Conservation (phyloP, 2,888 invertebrate genomes). For the Dryadula phaetusa region DNA sequence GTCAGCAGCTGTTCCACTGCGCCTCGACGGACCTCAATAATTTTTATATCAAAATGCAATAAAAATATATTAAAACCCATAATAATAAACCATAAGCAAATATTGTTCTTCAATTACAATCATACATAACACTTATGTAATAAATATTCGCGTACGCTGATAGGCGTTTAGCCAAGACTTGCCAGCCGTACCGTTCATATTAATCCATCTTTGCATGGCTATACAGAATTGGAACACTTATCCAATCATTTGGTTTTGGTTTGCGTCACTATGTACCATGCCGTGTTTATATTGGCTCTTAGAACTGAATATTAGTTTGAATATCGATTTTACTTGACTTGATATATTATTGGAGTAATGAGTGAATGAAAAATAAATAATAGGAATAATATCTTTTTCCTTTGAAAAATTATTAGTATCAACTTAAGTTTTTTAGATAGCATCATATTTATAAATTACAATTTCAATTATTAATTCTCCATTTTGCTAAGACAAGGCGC, state of each 20-base stretch:
- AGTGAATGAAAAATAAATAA: no score
- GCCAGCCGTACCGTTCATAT: slow-evolving; percentile 30
- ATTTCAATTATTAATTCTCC: no score
- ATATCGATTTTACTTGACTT: neutral
- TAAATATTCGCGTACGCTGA: slow-evolving; percentile 19
- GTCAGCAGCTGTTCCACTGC: no score
- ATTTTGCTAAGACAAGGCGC: neutral
- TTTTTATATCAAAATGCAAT: no score
- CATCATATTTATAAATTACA: no score
- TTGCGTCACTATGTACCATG: slow-evolving; percentile 41
- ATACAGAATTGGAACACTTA: slow-evolving; percentile 40
- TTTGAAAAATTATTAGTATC: no score
- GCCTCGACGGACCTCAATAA: no score
- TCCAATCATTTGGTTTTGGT: slow-evolving; percentile 37
- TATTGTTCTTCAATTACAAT: slow-evolving; percentile 11
- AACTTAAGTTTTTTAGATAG: no score
- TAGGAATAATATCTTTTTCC: no score
- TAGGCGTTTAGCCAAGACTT: slow-evolving; percentile 38
- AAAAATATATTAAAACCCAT: no score
- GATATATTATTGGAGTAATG: neutral
- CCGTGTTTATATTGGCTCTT: slow-evolving; percentile 45
- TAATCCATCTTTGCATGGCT: slow-evolving; percentile 41
- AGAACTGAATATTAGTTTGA: neutral
- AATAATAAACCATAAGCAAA: neutral
- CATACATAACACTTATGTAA: slow-evolving; percentile 6